Conservation (phyloP, 2,888 invertebrate species). For the Eupithecia subumbrata region DNA sequence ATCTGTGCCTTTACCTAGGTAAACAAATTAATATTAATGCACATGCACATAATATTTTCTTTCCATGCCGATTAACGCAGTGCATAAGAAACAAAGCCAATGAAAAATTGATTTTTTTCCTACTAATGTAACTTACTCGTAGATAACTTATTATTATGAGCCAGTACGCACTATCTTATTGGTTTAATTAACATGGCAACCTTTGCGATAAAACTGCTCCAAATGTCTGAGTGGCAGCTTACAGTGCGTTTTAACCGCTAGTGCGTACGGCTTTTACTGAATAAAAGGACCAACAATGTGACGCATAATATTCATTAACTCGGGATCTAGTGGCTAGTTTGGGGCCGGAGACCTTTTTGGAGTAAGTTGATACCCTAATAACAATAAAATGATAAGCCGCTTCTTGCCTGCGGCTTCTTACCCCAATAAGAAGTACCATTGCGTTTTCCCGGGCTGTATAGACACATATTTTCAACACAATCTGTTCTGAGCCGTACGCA, state of each 20-base stretch:
- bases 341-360: neutral
- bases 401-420: neutral
- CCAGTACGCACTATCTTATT: no score
- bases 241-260: neutral
- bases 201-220: no score
- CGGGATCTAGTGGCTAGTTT: neutral
- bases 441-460: neutral
- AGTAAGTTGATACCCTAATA: neutral
- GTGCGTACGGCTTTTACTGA: neutral
- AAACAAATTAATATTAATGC: no score
- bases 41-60: no score
- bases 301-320: neutral
- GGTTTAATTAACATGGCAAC: no score
- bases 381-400: constrained; percentile 1
- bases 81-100: no score
- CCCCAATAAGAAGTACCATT: neutral
- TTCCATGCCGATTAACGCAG: no score
- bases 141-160: no score
- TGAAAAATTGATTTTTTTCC: no score
- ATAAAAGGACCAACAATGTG: neutral
- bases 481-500: neutral
- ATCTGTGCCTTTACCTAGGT: no score
- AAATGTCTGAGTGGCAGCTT: neutral
- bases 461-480: neutral
- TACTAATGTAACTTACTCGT: no score